Conservation (phyloP, 2,113 vertebrate genomes). For the Muntiacus reevesi region DNA sequence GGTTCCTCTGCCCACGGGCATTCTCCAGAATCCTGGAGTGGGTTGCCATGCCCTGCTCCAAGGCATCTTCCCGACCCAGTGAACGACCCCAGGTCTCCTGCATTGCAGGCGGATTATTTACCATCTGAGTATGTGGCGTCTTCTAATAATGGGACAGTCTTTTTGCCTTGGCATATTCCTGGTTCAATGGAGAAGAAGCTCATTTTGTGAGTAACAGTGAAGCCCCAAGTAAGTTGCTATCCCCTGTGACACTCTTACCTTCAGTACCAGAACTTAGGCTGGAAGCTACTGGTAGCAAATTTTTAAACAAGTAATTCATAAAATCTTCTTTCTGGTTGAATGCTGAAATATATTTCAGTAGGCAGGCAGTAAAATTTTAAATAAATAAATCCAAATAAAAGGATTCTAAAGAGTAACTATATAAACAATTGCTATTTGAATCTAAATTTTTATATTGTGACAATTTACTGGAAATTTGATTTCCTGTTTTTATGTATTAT, state of each 20-base stretch:
- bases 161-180: not conserved
- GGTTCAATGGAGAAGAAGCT: not conserved
- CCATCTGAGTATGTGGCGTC: not conserved
- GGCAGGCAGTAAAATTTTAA: not conserved
- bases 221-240: not conserved
- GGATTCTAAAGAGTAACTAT: not conserved
- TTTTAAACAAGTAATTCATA: not conserved
- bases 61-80: not conserved
- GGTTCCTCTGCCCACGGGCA: not conserved
- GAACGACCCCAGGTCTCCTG: not conserved
- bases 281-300: not conserved
- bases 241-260: not conserved
- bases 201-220: not conserved
- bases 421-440: not conserved
- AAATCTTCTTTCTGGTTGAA: not conserved
- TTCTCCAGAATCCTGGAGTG: not conserved
- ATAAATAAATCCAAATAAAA: not conserved
- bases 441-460: not conserved
- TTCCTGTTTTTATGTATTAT: not conserved
- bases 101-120: not conserved
- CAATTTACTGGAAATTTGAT: not conserved
- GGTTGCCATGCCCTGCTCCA: not conserved
- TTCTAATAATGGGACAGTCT: not conserved
- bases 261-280: not conserved
- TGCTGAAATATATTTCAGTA: not conserved